Base-by-base conservation (phyloP, 2,888 invertebrate species). In the Brachyptera putata region DNA sequence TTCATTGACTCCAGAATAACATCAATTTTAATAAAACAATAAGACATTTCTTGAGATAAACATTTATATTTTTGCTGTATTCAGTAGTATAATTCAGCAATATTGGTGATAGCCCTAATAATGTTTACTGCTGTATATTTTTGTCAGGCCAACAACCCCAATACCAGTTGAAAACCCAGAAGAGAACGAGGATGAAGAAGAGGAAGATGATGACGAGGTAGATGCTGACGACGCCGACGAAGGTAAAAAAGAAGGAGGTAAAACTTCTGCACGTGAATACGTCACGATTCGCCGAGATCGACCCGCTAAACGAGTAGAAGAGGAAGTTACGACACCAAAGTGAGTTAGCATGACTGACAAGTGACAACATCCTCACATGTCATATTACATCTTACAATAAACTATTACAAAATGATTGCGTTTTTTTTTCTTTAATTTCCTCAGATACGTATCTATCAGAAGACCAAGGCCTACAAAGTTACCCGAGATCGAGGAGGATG, bases 271-370 rank as follows among this genome's bases (percentile, higher is more conserved):
- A 9, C 53, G 53, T 34, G 83, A 85, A 69, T 87, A 87, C 68
- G 84, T 85, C 1, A 86, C 85, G 1, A 85, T 88, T 39, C 78
- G 81, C 67, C 76, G 87, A 67, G 41, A 78, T 61, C 76, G 82
- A 65, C 80, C 80, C 1, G 76, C 77, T 3, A 37, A 25, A 3
- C 5, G 41, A 5, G 21, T 39, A 11, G 56, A 57, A 9, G 36
- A 14, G 7, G 60, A 18, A 22, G 76, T 78, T 4, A 77, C 79
- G 9, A 80, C 81, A 57, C 70, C 72, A 21, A 77, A 75, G 81
- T 81, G 74, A 76, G 77, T 62, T 41, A 3, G n/a, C n/a, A 30
- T 5, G 30, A 30, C 11, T 30, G 7, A 30, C 30, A 30, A 7
- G 5, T 30, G 5, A 30, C 30, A 30, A 30, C 30, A 30, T 7